phyloP scores from a whole-genome alignment of 53 echinoderm and acorn worm genomes.

The Patiria pectinifera region DNA sequence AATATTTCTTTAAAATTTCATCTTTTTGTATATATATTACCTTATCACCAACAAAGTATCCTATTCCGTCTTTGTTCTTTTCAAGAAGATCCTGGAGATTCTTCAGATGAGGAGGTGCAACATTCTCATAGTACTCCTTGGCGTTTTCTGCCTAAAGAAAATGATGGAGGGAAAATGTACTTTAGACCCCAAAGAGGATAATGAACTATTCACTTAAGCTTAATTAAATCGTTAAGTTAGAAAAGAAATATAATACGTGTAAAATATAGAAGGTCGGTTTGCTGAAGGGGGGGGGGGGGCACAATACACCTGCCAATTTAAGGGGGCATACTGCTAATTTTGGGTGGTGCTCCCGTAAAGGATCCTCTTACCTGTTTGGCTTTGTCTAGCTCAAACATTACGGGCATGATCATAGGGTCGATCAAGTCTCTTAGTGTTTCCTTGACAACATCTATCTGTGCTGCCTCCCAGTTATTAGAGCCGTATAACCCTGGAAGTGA shows the following conservation, averaged over 20 bases:
- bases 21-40: neutral
- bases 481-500: conserved; percentile 4
- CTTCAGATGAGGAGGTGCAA: neutral
- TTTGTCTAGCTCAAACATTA: conserved; percentile 38
- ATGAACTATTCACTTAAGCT: neutral
- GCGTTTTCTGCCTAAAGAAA: conserved; percentile 13
- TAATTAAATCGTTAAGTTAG: no score
- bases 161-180: neutral
- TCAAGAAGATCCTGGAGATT: conserved; percentile 4
- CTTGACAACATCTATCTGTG: conserved; percentile 34
- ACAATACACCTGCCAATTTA: no score
- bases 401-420: conserved; percentile 10
- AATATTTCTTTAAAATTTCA: neutral
- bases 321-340: no score
- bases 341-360: neutral
- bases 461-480: conserved; percentile 18
- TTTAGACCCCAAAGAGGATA: no score
- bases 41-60: conserved; percentile 31
- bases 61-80: conserved; percentile 22
- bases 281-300: no score
- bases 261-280: no score
- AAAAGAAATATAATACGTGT: no score
- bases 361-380: conserved; percentile 44
- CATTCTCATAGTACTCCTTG: conserved; percentile 11
- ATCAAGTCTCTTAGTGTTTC: conserved; percentile 52